Percentiles rank a stretch among this genome's conserved stretches.
These are phyloP conservation scores for Elanoides forficatus DNA, from an alignment of 2,113 vertebrate genomes.

Conservation along the genomic window DNA sequence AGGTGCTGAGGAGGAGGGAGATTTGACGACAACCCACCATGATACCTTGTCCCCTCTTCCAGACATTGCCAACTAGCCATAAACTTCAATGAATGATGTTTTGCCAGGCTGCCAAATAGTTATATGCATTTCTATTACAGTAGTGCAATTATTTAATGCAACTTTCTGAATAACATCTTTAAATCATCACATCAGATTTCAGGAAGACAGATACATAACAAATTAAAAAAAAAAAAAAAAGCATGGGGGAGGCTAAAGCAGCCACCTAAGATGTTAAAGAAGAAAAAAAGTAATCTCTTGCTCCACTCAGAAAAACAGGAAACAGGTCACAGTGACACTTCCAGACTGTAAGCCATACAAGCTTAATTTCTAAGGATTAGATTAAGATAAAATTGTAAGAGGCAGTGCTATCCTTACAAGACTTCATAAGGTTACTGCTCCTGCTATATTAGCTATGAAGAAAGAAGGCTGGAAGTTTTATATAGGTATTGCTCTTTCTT, in stretches of 20 bases:
- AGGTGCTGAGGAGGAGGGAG: neutral
- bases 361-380: neutral
- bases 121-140: neutral
- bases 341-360: neutral
- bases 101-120: neutral
- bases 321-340: neutral
- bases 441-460: neutral
- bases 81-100: neutral
- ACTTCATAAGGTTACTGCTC: neutral
- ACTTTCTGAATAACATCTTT: neutral
- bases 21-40: neutral
- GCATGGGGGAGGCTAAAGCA: neutral
- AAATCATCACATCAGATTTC: neutral
- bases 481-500: neutral
- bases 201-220: neutral
- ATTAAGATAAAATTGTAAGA: neutral
- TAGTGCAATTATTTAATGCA: neutral
- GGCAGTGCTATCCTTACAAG: neutral
- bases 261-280: neutral
- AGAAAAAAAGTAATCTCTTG: neutral
- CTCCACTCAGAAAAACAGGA: neutral
- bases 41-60: neutral
- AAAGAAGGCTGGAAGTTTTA: neutral
- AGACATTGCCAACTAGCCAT: neutral
- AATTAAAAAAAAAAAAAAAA: neutral